Percentiles rank a stretch among this genome's conserved stretches.
Evolutionary conservation across 1,140 invertebrate species (phyloP).

Genomic region (Rhyacophila brunnea): DNA sequence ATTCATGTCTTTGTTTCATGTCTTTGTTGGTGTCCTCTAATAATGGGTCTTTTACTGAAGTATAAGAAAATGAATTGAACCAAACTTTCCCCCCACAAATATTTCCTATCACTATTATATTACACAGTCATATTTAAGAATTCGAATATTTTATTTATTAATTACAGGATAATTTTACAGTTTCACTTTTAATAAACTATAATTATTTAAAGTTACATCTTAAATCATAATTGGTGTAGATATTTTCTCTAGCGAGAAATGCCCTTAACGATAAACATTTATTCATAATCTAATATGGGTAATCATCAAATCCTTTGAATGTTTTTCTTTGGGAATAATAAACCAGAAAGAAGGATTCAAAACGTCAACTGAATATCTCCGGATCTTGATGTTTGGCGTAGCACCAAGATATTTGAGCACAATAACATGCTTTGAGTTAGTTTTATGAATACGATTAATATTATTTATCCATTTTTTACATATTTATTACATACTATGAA

Average conservation of each 20-base stretch:
- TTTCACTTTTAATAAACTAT: conserved; percentile 47
- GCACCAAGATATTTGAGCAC: conserved; percentile 5
- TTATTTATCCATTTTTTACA: conserved; percentile 25
- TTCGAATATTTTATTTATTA: conserved; percentile 60
- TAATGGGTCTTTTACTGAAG: no score
- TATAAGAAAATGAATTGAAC: background rate
- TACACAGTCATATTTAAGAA: conserved; percentile 44
- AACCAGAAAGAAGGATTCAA: conserved; percentile 2
- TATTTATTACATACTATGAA: background rate
- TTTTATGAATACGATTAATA: conserved; percentile 4
- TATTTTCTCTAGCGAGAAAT: conserved; percentile 21
- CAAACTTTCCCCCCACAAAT: background rate
- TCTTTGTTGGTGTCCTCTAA: no score
- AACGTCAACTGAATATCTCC: background rate
- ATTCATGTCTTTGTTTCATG: no score
- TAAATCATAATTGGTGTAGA: conserved; percentile 32
- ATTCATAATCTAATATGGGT: background rate
- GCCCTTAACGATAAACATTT: conserved; percentile 14
- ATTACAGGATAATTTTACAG: conserved; percentile 57
- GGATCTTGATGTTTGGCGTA: background rate
- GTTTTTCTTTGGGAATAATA: conserved; percentile 10
- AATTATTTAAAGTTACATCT: conserved; percentile 11
- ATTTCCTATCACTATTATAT: conserved; percentile 12
- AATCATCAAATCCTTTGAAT: conserved; percentile 55
- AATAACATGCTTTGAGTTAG: background rate